Conservation (phyloP, 64 coral and sea anemone species). For the Porites australiensis region DNA sequence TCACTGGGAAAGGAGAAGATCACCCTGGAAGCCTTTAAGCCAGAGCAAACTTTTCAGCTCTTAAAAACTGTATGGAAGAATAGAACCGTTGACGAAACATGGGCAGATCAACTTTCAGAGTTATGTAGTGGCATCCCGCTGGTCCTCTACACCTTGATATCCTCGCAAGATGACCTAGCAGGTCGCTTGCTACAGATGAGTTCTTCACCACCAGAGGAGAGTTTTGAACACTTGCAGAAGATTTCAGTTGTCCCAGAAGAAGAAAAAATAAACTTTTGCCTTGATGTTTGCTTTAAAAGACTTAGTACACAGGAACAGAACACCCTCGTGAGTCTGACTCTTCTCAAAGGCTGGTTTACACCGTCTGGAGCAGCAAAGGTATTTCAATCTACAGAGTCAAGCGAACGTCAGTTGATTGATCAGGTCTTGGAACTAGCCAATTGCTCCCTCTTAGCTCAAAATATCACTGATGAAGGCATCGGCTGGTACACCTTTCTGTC, state of each 20-base stretch:
- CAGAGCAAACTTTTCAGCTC: neutral
- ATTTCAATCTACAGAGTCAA: neutral
- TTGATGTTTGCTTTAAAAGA: neutral
- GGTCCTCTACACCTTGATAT: neutral
- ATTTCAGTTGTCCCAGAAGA: neutral
- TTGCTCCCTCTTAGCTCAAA: neutral
- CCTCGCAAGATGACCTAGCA: neutral
- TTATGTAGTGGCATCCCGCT: constrained; percentile 27
- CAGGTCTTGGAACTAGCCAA: neutral
- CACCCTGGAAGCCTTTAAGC: neutral
- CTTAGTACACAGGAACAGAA: neutral
- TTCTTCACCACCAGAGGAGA: neutral
- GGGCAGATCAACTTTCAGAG: neutral
- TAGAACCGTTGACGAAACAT: neutral
- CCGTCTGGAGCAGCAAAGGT: neutral
- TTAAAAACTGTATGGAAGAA: neutral
- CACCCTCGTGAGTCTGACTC: neutral
- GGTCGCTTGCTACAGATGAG: neutral
- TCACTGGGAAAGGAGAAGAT: neutral
- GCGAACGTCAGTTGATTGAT: neutral
- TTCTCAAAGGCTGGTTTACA: neutral
- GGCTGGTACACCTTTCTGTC: neutral
- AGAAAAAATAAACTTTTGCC: neutral
- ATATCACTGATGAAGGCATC: neutral
- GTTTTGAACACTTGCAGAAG: neutral